Conservation (phyloP, 2,888 invertebrate genomes). For the Nasonia oneida region DNA sequence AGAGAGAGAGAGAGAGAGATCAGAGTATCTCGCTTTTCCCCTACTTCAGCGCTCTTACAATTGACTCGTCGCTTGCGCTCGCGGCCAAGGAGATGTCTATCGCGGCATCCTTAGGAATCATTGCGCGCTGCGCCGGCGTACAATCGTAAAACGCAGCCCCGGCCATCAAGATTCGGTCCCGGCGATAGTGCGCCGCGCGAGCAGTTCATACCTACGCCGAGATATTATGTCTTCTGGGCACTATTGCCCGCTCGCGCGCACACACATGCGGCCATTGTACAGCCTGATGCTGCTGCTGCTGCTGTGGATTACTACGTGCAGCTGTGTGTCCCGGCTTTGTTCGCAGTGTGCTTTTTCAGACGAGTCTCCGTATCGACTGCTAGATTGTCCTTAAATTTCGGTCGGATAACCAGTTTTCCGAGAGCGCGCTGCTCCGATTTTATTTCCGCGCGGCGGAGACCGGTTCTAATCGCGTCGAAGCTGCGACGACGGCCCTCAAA, state of each 20-base stretch:
- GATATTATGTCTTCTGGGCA: slow-evolving; percentile 7
- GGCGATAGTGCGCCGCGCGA: slow-evolving; percentile 4
- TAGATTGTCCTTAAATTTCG: neutral
- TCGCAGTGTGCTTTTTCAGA: neutral
- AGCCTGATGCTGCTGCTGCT: neutral
- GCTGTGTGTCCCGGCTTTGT: neutral
- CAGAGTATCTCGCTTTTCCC: neutral
- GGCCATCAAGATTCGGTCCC: slow-evolving; percentile 8
- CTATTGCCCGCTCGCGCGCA: neutral
- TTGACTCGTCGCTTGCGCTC: slow-evolving; percentile 24
- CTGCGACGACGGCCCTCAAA: neutral
- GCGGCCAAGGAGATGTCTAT: slow-evolving; percentile 14
- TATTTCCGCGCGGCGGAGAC: neutral
- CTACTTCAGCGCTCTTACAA: slow-evolving; percentile 10
- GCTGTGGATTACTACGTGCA: neutral
- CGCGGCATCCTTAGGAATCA: slow-evolving; percentile 25
- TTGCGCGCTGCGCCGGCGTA: neutral
- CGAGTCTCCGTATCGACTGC: neutral
- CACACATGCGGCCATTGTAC: neutral
- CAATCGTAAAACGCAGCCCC: slow-evolving; percentile 13
- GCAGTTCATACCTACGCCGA: neutral
- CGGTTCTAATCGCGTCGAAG: neutral
- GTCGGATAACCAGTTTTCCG: neutral
- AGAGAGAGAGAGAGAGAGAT: neutral
- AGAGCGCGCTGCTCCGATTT: neutral